Base-by-base conservation (phyloP, 2,797 vertebrate species). In the Muscicapa comitata region DNA sequence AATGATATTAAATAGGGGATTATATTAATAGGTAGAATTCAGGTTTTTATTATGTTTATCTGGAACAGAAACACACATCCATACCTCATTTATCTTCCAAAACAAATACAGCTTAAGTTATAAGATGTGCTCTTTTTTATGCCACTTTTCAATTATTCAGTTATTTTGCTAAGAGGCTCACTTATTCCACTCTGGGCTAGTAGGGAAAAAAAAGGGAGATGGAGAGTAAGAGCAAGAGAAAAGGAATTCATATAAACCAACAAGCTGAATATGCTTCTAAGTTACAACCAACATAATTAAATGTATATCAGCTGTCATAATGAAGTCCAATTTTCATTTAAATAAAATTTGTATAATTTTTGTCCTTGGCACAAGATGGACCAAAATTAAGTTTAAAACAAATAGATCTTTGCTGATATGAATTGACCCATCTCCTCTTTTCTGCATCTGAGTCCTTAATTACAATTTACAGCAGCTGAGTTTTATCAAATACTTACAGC, bases 61-160 rank as follows among this genome's bases (percentile, higher is more conserved):
- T 63, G 57, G 53, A 92, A 79, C 37, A 86, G 40, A 91, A 91
- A 65, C 13, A 81, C 26, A 62, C 10, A 63, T 15, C 2, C 17
- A 87, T 31, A 82, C 13, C 17, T 85, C 18, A 45, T 75, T 89
- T 72, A 37, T 63, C 50, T 79, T 86, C 76, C 65, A 79, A 91
- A 96, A 53, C 15, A 86, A 94, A 88, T 66, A 66, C 12, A 54
- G 24, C 13, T 82, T 91, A 77, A 83, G 20, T 80, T 55, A 26
- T 55, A 68, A 89, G 33, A 88, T 65, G 29, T 73, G 17, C 2
- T 77, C 9, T 26, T 63, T 70, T 72, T 66, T 17, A 80, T n/a
- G 16, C 6, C 16, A 57, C 38, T 88, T 88, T 86, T 88, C 47
- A 66, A 24, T 66, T 88, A 55, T 68, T 90, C 62, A 35, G 29